Percentiles rank a stretch among this genome's conserved stretches.
phyloP scores from a whole-genome alignment of 2,797 vertebrate genomes.

The Enteromius anoplus region DNA sequence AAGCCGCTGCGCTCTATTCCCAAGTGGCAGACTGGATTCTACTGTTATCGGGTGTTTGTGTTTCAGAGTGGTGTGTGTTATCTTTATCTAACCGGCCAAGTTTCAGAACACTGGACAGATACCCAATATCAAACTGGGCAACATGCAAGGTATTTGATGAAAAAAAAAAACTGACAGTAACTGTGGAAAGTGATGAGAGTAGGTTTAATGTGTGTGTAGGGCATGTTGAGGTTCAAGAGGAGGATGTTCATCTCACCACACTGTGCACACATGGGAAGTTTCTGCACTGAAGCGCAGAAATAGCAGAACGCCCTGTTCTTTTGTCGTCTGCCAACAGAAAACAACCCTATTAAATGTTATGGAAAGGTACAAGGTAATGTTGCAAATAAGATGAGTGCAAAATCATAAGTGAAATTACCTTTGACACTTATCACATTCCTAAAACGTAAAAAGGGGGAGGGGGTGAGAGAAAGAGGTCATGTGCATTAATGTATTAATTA shows the following conservation, averaged over 20 bases:
- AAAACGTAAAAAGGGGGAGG: conserved; percentile 58
- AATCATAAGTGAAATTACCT: conserved; percentile 77
- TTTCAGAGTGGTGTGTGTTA: too few species aligned
- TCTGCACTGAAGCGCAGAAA: conserved; percentile 93
- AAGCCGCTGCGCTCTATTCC: neutral
- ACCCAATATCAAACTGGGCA: neutral
- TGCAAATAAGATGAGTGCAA: neutral
- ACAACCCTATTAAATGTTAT: neutral
- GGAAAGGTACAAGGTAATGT: neutral
- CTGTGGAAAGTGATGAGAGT: too few species aligned
- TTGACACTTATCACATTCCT: conserved; percentile 99
- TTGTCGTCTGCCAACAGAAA: conserved; percentile 82
- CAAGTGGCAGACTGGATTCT: neutral
- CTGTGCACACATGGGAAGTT: conserved; percentile 93
- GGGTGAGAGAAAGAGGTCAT: neutral
- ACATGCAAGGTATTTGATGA: neutral
- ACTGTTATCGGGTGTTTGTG: neutral
- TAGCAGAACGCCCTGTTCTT: conserved; percentile 99
- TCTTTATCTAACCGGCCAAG: neutral
- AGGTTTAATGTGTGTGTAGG: neutral
- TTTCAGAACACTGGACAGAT: neutral
- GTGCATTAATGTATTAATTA: neutral
- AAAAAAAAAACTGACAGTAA: too few species aligned
- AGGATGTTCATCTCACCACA: conserved; percentile 86
- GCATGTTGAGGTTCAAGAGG: neutral